Evolutionary conservation across 2,797 vertebrate genomes (phyloP), one percentile per base, ranked within the genome.

Genomic region (Phoebastria nigripes): DNA sequence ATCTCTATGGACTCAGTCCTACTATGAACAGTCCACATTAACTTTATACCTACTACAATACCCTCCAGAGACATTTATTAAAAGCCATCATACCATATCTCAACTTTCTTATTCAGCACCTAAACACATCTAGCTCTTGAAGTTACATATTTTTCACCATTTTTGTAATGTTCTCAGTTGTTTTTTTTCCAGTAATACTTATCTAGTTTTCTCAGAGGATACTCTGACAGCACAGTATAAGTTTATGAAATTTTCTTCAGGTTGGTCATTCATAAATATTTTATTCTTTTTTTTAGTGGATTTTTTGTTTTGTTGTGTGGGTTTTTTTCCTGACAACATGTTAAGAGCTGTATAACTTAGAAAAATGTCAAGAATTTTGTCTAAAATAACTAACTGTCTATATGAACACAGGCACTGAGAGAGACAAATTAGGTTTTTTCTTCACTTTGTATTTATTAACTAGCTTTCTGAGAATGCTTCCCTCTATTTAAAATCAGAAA

Each of bases 301-400:
- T 35, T 81, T 77, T 21, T 66, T 11, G 1, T 26, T 54, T 59
- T 41, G 6, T 17, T 77, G 1, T 62, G 5, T 41, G 3, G 1
- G 4, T 0, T 26, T 17, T 59, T 88, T 85, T 55, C 66, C 13
- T 69, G 44, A 35, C 3, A 67, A n/a, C 0, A 0, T 67, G 6
- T 15, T 70, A 54, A 70, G 7, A 71, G 15, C 9, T 49, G 8
- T 24, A 46, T n/a, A 84, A 76, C 9, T 72, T 1, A 70, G 29
- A 62, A 88, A 63, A 89, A 54, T 24, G 2, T 29, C 2, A 18
- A 66, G 6, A 19, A 28, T 39, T 73, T 85, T 65, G 2, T 66
- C 24, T 82, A 84, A 89, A 82, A 58, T 41, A 65, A 35, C 20
- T 72, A 83, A 39, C 4, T 31, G 14, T 52, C 18, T 49, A n/a